Conservation (phyloP, 1,140 invertebrate species). For the Drosophila albomicans region DNA sequence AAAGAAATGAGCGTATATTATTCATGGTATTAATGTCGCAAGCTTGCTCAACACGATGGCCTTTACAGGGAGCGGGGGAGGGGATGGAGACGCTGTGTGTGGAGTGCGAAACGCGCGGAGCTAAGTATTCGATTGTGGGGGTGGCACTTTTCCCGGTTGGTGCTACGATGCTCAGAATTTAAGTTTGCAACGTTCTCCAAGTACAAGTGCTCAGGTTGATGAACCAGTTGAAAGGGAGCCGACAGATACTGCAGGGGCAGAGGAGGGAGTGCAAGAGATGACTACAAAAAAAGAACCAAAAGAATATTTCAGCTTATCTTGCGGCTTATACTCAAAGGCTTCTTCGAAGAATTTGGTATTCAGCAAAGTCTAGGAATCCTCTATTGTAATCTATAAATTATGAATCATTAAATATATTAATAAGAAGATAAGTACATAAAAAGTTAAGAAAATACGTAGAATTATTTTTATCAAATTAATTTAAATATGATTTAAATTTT, state of each 20-base stretch:
- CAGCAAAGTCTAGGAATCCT: not conserved
- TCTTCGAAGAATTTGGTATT: conserved; percentile 19
- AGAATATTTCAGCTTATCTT: conserved; percentile 11
- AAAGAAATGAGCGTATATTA: conserved; percentile 81
- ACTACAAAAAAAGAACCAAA: not conserved
- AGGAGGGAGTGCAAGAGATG: not conserved
- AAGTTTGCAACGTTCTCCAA: conserved; percentile 41
- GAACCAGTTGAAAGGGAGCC: conserved; percentile 37
- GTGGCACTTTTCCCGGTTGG: conserved; percentile 24
- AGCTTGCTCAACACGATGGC: conserved; percentile 17
- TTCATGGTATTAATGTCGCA: conserved; percentile 80
- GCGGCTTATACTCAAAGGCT: conserved; percentile 10
- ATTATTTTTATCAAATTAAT: not conserved
- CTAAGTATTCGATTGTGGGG: conserved; percentile 6
- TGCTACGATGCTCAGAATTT: conserved; percentile 30
- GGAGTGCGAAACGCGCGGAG: not conserved
- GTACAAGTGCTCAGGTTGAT: conserved; percentile 63
- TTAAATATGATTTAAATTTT: not conserved
- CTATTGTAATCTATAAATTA: not conserved
- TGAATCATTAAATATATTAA: not conserved
- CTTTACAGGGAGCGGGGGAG: not conserved
- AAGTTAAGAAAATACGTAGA: not conserved
- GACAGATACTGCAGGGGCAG: not conserved
- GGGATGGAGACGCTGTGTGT: not conserved
- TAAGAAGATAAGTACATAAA: not conserved